Base-by-base conservation (phyloP, 2,113 vertebrate genomes). In the Thymallus thymallus region DNA sequence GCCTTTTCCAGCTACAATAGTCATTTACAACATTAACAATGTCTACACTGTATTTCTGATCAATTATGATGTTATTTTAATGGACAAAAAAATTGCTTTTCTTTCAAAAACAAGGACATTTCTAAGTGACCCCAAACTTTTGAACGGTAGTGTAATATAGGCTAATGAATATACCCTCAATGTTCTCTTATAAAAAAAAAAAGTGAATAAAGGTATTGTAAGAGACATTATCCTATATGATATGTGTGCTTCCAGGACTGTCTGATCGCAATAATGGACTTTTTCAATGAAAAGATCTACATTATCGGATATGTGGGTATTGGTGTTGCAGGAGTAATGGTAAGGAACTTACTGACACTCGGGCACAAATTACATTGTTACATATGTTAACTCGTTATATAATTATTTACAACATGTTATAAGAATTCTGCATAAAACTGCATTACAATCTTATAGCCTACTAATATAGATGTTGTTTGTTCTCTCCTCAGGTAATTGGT, bases 261-360 rank as follows among this genome's bases (percentile, higher is more conserved):
- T 84, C 76, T 91, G 29, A 72, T 85, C 72, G 95, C 95, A 77
- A 97, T 99, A 80, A 80, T 93, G 55, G 88, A 92, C 23, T 86
- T 95, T 78, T 93, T 98, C 78, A 91, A 93, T 69, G 88, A 91
- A 63, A 93, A 95, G 75, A 94, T 99, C 75, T 91, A 94, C 68
- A 93, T 98, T 85, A 89, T 99, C 35, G 97, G 96, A 85, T 97
- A 94, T 85, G 92, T 95, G 55, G 96, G 95, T 70, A 93, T 99
- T 74, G 94, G 93, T 35, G 92, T 97, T 69, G 96, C 97, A 74
- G 96, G 94, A 80, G 89, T 95, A 23, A 96, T 97, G 94, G 98
- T 99, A 85, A 94, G 95, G 87, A 88, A 12, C 6, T 51, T 41
- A 41, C 35, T 41, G 35, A 41, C 35, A 41, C 35, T 41, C 35